These are phyloP conservation scores for Calidris pygmaea DNA, from an alignment of 2,113 vertebrate genomes.

Conservation along the genomic window DNA sequence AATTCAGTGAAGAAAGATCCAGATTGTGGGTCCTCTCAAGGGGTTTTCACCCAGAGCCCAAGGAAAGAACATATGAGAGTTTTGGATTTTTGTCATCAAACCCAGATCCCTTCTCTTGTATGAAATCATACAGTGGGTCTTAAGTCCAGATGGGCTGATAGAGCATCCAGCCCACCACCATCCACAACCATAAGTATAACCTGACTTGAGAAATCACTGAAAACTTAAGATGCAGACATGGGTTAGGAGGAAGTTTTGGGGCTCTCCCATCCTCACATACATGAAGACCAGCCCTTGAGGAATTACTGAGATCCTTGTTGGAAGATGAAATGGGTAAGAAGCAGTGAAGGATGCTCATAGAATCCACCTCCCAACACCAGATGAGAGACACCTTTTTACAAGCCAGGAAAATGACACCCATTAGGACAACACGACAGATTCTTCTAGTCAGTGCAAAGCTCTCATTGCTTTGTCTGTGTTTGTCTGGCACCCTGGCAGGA, in stretches of 20 bases:
- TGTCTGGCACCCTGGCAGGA: not conserved
- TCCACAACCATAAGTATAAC: not conserved
- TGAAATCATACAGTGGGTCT: not conserved
- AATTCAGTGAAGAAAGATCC: not conserved
- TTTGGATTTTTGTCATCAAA: not conserved
- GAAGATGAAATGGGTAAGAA: not conserved
- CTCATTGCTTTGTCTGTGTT: not conserved
- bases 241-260: not conserved
- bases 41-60: not conserved
- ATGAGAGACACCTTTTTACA: not conserved
- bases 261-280: not conserved
- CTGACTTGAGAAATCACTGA: not conserved
- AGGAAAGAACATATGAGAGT: not conserved
- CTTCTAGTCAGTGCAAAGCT: not conserved
- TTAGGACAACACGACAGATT: not conserved
- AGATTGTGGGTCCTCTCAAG: not conserved
- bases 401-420: not conserved
- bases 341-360: not conserved
- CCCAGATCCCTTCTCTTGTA: not conserved
- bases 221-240: not conserved
- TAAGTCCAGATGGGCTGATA: not conserved
- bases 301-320: not conserved
- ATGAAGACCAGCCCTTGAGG: not conserved
- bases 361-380: not conserved
- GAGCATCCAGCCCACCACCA: not conserved